Conservation (phyloP, 2,797 vertebrate genomes). For the Epinephelus coioides region DNA sequence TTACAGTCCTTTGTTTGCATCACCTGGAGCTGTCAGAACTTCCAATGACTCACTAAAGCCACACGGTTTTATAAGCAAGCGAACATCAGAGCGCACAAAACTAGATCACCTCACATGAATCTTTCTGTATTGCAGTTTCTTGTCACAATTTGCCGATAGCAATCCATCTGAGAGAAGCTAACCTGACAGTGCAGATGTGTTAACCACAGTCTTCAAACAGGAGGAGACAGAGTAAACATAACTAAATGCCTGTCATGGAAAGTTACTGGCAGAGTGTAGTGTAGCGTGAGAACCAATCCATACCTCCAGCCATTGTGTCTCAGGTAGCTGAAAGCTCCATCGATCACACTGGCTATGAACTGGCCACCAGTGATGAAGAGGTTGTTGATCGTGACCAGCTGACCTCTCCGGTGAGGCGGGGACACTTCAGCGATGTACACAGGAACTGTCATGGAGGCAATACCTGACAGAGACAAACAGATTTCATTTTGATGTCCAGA, state of each 20-base stretch:
- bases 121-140: not conserved
- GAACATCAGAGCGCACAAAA: not conserved
- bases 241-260: not conserved
- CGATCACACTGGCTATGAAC: slow-evolving; percentile 93
- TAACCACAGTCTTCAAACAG: not conserved
- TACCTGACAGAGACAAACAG: slow-evolving; percentile 79
- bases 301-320: slow-evolving; percentile 94
- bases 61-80: not conserved
- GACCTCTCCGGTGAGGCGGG: slow-evolving; percentile 92
- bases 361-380: slow-evolving; percentile 98
- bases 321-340: slow-evolving; percentile 96
- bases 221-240: not conserved
- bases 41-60: not conserved
- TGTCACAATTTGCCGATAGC: not conserved
- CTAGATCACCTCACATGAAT: not conserved
- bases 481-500: not conserved
- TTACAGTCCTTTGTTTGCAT: not conserved
- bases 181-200: not conserved
- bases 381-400: slow-evolving; percentile 94
- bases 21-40: not conserved
- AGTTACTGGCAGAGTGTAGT: not conserved
- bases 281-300: not conserved
- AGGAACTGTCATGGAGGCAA: slow-evolving; percentile 97
- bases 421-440: slow-evolving; percentile 98
- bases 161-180: not conserved